Evolutionary conservation across 2,113 vertebrate genomes (phyloP), one percentile per base, ranked within the genome.

Genomic region (Equus przewalskii): DNA sequence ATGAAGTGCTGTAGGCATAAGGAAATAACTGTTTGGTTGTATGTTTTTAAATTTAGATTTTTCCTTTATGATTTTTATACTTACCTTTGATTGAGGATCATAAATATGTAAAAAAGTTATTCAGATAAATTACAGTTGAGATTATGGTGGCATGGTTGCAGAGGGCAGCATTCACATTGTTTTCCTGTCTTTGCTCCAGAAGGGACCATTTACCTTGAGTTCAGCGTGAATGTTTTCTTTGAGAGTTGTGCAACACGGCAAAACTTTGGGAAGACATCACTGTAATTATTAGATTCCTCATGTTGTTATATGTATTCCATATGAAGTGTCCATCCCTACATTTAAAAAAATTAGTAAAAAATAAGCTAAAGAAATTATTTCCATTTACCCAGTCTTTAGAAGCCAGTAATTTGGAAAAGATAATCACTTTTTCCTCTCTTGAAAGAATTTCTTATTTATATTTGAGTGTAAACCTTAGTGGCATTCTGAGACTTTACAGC

Each of bases 31-130:
- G 14, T 54, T 73, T 70, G 46, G 14, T 89, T 76, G 36, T 60
- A 4, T 67, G n/a, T 58, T 51, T 58, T 93, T 89, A 62, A 33
- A 46, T 15, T 21, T 95, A 46, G 30, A 92, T 10, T 85, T 84
- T 88, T 72, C 26, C 9, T 70, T 93, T 89, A 36, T 46, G 33
- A 51, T 91, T 84, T 95, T 92, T 79, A 46, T 82, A 70, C n/a
- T 82, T 91, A 18, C 22, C 24, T 87, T 56, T 21, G 14, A 72
- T 51, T 33, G 33, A 72, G 22, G 64, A 28, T 89, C 5, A 7
- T 78, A 64, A 58, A 44, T 69, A 44, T 76, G 80, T n/a, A 9
- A 33, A 62, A 60, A 46, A 60, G 4, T 46, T 33, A 18, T 28
- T 28, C 30, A 72, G 44, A 65, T 83, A 41, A 28, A 19, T 54